Base-by-base conservation (phyloP, 2,113 vertebrate genomes). In the Alexandromys fortis region DNA sequence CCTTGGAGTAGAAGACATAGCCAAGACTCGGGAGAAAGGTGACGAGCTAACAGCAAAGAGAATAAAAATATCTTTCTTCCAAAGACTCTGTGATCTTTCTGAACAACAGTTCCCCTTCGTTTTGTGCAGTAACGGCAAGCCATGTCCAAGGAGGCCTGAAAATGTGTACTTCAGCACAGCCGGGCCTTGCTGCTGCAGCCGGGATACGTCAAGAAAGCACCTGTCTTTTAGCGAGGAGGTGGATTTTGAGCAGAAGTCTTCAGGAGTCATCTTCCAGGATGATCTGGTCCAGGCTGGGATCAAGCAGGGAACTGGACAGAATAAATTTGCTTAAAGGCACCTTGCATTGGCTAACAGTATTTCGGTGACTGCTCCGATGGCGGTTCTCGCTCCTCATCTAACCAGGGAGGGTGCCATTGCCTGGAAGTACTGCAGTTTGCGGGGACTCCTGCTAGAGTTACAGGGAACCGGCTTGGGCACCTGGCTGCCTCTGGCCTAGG, bases 181-280 rank as follows among this genome's bases (percentile, higher is more conserved):
- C 89, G 63, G 90, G 67, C 70, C 81, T 94, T 79, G 49, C 38
- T 30, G 52, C 90, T 70, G 63, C 90, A 38, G n/a, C 45, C 35
- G 14, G 45, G 49, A 63, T n/a, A 76, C 65, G 92, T 95, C 94
- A 96, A 96, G 94, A 96, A 94, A 42, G 47, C 2, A 7, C 52
- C 90, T 96, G 58, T 61, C 22, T 86, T 85, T 86, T 75, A 78
- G 87, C 93, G 77, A 58, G 68, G 58, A 45, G 92, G 45, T 79
- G 58, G 45, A 72, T 90, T 92, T 96, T 58, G 49, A 90, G 77
- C 65, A 67, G 86, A 96, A 45, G 58, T 88, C 91, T 90, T 90
- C 30, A 90, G 93, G 77, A 65, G 77, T 61, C 92, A 65, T 78
- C 45, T 92, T 93, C 92, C 90, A 92, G 92, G 75, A 76, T 24